Evolutionary conservation across 2,888 invertebrate genomes (phyloP).

Genomic region (Meganola albula): DNA sequence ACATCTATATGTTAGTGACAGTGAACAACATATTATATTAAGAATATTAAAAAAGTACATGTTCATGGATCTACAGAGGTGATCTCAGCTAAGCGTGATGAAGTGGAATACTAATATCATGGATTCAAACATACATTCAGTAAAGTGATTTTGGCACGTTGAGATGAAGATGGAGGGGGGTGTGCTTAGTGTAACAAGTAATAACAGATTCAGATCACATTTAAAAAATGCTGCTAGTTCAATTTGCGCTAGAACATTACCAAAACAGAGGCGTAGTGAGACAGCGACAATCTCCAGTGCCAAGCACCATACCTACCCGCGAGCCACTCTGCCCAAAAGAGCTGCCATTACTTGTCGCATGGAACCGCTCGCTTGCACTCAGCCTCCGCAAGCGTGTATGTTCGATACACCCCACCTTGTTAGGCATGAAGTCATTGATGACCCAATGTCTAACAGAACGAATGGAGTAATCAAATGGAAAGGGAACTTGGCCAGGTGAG

Average conservation of each 20-base stretch:
- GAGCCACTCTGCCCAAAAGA: conserved; percentile 57
- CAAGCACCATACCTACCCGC: conserved; percentile 66
- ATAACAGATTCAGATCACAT: conserved; percentile 61
- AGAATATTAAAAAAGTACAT: too few species aligned
- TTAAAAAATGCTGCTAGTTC: conserved; percentile 71
- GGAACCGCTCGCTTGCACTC: conserved; percentile 51
- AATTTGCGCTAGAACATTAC: conserved; percentile 64
- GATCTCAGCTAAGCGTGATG: conserved; percentile 22
- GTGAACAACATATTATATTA: conserved; percentile 4
- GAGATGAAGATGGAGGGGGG: conserved; percentile 71
- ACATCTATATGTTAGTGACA: conserved; percentile 5
- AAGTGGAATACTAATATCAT: conserved; percentile 36
- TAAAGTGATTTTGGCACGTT: conserved; percentile 30
- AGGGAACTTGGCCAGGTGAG: conserved; percentile 64
- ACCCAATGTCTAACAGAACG: conserved; percentile 32
- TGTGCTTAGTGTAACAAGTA: conserved; percentile 68
- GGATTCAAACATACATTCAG: conserved; percentile 56
- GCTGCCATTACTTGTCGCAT: conserved; percentile 56
- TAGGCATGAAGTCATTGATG: conserved; percentile 36
- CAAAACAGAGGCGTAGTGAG: conserved; percentile 65
- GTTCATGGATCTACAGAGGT: conserved; percentile 25
- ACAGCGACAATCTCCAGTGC: conserved; percentile 42
- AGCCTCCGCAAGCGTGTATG: conserved; percentile 34
- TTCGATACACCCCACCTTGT: conserved; percentile 41
- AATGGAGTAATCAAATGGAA: conserved; percentile 53